Percentiles rank a stretch among this genome's conserved stretches.
phyloP scores from a whole-genome alignment of 2,113 vertebrate species.

The Urocynchramus pylzowi region DNA sequence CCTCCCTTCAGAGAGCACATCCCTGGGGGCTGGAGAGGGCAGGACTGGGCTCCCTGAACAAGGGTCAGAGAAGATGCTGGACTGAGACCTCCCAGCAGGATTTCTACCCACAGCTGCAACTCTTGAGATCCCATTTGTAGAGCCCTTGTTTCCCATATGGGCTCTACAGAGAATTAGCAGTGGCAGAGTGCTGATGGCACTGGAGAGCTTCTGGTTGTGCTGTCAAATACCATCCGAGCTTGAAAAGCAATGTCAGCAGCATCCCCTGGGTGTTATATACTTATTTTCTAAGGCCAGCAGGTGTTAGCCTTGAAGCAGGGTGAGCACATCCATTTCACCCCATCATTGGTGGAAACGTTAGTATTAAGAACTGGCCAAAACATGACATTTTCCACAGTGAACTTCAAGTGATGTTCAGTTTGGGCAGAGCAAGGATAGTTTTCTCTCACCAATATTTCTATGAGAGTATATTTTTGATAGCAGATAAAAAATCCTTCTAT shows the following conservation, averaged over 20 bases:
- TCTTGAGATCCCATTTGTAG: neutral
- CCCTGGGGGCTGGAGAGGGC: neutral
- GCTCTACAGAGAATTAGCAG: neutral
- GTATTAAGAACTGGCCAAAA: neutral
- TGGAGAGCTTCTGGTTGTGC: neutral
- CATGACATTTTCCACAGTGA: neutral
- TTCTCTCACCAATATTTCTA: neutral
- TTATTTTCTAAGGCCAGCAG: neutral
- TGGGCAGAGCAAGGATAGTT: neutral
- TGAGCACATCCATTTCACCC: neutral
- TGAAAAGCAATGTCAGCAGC: neutral
- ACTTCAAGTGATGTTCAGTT: neutral
- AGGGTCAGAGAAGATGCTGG: neutral
- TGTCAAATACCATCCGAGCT: neutral
- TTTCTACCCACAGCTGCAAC: neutral
- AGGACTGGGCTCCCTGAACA: neutral
- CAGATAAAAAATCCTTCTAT: neutral
- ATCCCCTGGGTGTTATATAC: neutral
- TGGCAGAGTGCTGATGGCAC: neutral
- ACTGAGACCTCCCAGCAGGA: neutral
- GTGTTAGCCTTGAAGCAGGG: neutral
- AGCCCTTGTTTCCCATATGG: neutral
- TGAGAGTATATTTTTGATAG: neutral
- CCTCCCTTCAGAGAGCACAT: conserved; percentile 48
- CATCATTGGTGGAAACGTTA: neutral